Percentiles rank a stretch among this genome's conserved stretches.
phyloP scores from a whole-genome alignment of 2,113 vertebrate species.

The Salminus brasiliensis region DNA sequence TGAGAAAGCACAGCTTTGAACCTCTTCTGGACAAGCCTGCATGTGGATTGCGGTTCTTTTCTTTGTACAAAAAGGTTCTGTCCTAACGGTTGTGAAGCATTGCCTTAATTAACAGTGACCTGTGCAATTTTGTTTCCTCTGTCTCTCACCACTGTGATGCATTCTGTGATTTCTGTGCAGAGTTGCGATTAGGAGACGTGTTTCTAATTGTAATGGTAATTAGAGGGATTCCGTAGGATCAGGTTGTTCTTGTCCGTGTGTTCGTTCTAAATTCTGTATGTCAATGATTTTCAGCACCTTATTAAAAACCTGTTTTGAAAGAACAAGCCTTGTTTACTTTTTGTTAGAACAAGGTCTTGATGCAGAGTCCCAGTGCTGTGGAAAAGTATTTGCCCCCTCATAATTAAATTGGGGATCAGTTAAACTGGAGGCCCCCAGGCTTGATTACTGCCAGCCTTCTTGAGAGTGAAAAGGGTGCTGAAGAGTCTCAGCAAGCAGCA shows the following conservation, averaged over 20 bases:
- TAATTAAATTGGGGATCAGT: too few species aligned
- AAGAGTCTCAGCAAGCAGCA: too few species aligned
- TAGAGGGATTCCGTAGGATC: conserved; percentile 27
- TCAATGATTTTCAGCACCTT: conserved; percentile 73
- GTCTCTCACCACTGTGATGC: conserved; percentile 65
- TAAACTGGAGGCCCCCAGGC: too few species aligned
- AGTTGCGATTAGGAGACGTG: conserved; percentile 41
- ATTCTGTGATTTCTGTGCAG: conserved; percentile 23
- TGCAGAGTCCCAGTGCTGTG: not conserved
- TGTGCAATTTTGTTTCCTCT: conserved; percentile 53
- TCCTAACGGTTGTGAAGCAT: conserved; percentile 57
- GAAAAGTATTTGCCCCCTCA: not conserved
- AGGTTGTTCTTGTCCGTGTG: conserved; percentile 51
- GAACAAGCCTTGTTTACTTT: not conserved
- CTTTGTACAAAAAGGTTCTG: conserved; percentile 54
- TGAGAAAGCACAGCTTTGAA: not conserved
- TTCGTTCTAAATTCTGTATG: conserved; percentile 52
- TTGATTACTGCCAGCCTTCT: too few species aligned
- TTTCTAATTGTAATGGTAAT: conserved; percentile 43
- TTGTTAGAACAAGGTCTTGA: not conserved
- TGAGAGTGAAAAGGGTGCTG: too few species aligned
- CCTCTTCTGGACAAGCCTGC: conserved; percentile 16
- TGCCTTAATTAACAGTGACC: conserved; percentile 72
- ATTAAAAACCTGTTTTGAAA: conserved; percentile 64
- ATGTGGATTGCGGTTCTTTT: conserved; percentile 34